phyloP scores from a whole-genome alignment of 2,113 vertebrate species.

The Antechinus stuartii region DNA sequence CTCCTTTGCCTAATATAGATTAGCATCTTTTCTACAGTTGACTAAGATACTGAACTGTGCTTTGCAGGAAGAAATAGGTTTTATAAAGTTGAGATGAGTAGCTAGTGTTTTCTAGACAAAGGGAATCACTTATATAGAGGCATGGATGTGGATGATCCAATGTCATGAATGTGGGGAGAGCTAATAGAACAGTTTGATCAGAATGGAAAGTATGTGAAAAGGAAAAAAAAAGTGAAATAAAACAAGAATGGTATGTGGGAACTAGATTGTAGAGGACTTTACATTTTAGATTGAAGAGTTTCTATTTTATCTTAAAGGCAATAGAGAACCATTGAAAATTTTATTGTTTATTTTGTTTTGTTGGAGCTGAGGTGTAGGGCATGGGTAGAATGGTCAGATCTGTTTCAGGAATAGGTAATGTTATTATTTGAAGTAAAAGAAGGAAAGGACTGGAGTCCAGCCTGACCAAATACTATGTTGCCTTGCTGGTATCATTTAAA shows the following conservation, averaged over 20 bases:
- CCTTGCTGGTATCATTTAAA: background rate
- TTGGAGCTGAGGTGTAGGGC: background rate
- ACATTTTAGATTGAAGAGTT: background rate
- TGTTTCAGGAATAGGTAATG: background rate
- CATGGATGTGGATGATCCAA: background rate
- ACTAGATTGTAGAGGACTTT: background rate
- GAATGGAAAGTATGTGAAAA: background rate
- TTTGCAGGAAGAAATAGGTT: background rate
- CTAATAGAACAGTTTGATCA: background rate
- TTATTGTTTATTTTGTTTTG: background rate
- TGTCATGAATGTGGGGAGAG: background rate
- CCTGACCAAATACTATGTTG: background rate
- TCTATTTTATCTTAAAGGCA: background rate
- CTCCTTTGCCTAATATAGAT: too few species aligned
- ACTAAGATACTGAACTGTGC: background rate
- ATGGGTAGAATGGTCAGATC: background rate
- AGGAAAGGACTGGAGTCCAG: background rate
- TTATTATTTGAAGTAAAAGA: background rate
- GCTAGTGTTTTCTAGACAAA: background rate
- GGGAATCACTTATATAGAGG: background rate
- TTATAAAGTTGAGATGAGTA: background rate
- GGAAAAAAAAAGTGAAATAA: background rate
- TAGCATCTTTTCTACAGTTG: background rate
- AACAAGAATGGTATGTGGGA: background rate
- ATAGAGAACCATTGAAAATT: background rate